Evolutionary conservation across 2,888 invertebrate species (phyloP), one percentile per base, ranked within the genome.

Genomic region (Leucozona laternaria): DNA sequence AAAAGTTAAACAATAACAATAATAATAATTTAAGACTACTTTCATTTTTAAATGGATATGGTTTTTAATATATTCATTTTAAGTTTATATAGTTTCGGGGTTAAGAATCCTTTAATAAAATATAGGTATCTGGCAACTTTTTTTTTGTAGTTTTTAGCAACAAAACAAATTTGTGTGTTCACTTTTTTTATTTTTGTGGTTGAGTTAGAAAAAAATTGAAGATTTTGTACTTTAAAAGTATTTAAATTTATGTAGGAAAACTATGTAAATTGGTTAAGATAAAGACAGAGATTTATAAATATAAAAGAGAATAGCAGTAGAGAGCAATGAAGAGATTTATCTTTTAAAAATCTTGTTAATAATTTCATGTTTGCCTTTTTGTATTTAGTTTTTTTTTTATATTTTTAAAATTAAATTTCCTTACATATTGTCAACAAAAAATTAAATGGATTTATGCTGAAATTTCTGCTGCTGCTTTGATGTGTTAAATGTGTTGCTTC

Each of bases 221-320:
- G 53, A 68, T 25, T 64, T 86, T 86, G 82, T 86, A 79, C 86
- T 86, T 82, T 75, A n/a, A 22, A 60, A 76, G 72, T 71, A 77
- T 82, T 75, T 17, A 60, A 66, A 77, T 82, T 75, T 17, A 60
- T n/a, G 58, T 66, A n/a, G 45, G 62, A 31, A 53, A 62, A 53
- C 71, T 78, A 81, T 81, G 62, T 77, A 78, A 81, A 55, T 34
- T 78, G 62, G 31, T 62, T 62, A 48, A 73, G 62, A 70, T 25
- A 79, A 17, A 53, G 10, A 72, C n/a, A 64, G 17, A 80, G 64
- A 73, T 48, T 25, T 28, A 31, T 31, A 37, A 17, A 34, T 11
- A 73, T 43, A 60, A 34, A 58, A 40, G 45, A n/a, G 31, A 70
- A 62, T 40, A 57, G 25, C 45, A 55, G 62, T 22, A 45, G 17